Base-by-base conservation (phyloP, 2,113 vertebrate species). In the Paramormyrops kingsleyae region DNA sequence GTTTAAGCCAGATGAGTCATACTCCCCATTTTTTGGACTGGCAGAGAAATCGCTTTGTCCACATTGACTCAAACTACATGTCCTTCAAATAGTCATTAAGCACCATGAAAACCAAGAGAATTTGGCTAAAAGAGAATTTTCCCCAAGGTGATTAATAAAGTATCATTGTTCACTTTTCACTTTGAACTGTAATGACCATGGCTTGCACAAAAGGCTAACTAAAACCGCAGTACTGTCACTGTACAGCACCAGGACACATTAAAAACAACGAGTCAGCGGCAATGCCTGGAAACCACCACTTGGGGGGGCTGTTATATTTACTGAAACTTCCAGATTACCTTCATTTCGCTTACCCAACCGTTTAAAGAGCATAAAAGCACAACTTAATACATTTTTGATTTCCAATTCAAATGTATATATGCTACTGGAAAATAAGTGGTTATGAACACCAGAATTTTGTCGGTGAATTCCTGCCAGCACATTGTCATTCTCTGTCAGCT, bases 261-360 rank as follows among this genome's bases (percentile, higher is more conserved):
- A 88, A 59, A 59, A 87, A 19, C 85, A 7, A 53, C 50, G 2
- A 44, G 17, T 88, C 19, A 15, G 24, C 12, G 92, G 93, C 88
- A 92, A 77, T 91, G 86, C 56, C 24, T 42, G 49, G 12, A 13
- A 87, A 4, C 5, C 52, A 50, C 94, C 94, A 95, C 94, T 91
- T 83, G 93, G 90, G 93, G 93, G 93, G 88, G 91, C 66, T 92
- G 39, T 94, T 93, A 89, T 89, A 87, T 90, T 66, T 91, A 83
- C 74, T 50, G 24, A 53, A 49, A 56, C 80, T 47, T 87, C 50
- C 35, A 66, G n/a, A 24, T 50, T 62, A 39, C 53, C 59, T 62
- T 21, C n/a, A 17, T 4, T 56, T 53, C 15, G 19, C 31, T 19
- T 19, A 87, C 2, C n/a, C 85, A 35, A 1, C 15, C 0, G n/a